Evolutionary conservation across 2,888 invertebrate genomes (phyloP).

Genomic region (Holacanthella duospinosa): DNA sequence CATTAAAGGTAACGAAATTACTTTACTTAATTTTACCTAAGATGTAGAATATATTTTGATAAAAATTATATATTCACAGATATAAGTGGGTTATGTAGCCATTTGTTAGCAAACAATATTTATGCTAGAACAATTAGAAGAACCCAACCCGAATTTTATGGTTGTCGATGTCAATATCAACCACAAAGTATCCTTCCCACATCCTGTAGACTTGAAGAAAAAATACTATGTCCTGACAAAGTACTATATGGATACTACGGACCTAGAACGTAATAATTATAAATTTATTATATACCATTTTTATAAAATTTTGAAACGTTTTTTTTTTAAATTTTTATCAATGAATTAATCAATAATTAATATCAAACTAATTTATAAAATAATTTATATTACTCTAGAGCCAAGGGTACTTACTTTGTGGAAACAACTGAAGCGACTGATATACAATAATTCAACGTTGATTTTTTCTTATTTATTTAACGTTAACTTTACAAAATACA

Average conservation of each 20-base stretch:
- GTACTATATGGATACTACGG: conserved; percentile 5
- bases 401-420: neutral
- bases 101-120: conserved; percentile 1
- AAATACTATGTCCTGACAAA: neutral
- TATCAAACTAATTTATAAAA: neutral
- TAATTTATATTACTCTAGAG: neutral
- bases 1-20: neutral
- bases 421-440: neutral
- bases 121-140: neutral
- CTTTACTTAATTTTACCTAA: no score
- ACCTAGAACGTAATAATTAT: conserved; percentile 9
- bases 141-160: conserved; percentile 1
- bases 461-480: no score
- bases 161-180: conserved; percentile 4
- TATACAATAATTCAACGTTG: neutral
- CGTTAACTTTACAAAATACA: no score
- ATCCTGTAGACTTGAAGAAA: neutral
- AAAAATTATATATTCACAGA: neutral
- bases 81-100: conserved; percentile 1
- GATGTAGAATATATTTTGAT: no score
- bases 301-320: no score
- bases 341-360: neutral
- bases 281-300: no score
- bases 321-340: neutral
- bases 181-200: neutral